These are phyloP conservation scores for Tenodera sinensis DNA, from an alignment of 2,888 invertebrate species.

Conservation along the genomic window DNA sequence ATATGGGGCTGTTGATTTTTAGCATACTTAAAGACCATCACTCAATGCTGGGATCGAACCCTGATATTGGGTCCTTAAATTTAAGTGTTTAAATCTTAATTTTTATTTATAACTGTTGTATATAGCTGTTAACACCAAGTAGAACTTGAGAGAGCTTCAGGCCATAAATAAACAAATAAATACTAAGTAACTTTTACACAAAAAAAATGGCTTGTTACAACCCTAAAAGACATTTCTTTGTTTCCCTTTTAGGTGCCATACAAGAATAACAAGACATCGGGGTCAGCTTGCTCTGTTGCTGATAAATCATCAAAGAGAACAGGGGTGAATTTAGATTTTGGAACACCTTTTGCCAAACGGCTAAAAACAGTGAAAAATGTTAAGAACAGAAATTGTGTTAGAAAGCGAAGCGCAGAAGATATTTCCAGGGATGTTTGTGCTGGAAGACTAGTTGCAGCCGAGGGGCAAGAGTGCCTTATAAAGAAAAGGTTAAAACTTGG, in stretches of 20 bases:
- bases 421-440: neutral
- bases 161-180: too few species aligned
- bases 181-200: too few species aligned
- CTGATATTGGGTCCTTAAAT: too few species aligned
- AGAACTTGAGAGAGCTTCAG: too few species aligned
- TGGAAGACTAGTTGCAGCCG: slow-evolving; percentile 9
- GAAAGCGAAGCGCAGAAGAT: neutral
- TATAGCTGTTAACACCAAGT: too few species aligned
- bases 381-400: neutral
- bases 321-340: slow-evolving; percentile 7
- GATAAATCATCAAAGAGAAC: neutral
- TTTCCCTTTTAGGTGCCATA: slow-evolving; percentile 6
- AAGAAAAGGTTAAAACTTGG: neutral
- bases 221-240: neutral
- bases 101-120: too few species aligned
- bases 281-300: neutral
- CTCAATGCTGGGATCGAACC: too few species aligned
- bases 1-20: too few species aligned
- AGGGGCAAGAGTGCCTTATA: neutral
- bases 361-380: neutral
- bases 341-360: slow-evolving; percentile 23
- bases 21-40: too few species aligned
- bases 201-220: too few species aligned
- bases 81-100: too few species aligned
- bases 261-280: neutral